phyloP scores from a whole-genome alignment of 2,888 invertebrate species.

The Pterostichus niger region DNA sequence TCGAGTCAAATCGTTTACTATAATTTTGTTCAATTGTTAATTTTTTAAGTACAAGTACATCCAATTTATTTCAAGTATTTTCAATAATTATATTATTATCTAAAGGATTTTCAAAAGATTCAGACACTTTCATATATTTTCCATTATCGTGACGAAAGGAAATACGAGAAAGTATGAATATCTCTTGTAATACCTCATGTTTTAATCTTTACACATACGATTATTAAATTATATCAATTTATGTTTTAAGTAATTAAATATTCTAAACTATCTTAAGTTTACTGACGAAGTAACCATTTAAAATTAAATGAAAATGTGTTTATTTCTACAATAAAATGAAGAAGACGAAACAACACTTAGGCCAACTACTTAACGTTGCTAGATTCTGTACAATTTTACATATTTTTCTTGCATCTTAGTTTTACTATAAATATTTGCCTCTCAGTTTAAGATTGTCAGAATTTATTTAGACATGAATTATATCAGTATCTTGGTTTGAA shows the following conservation, averaged over 20 bases:
- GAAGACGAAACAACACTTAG: slow-evolving; percentile 26
- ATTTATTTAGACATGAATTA: slow-evolving; percentile 17
- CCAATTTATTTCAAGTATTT: background rate
- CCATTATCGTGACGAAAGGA: too few species aligned
- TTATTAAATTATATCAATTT: background rate
- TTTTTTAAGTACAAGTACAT: background rate
- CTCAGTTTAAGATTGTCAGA: slow-evolving; percentile 18
- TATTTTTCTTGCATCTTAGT: background rate
- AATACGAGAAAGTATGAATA: too few species aligned
- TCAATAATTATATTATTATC: background rate
- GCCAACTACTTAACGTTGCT: slow-evolving; percentile 14
- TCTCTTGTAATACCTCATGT: background rate
- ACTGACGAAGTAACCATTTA: background rate
- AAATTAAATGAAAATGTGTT: background rate
- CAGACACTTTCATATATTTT: too few species aligned
- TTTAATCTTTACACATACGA: background rate
- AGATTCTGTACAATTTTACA: slow-evolving; percentile 8
- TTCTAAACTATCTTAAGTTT: too few species aligned
- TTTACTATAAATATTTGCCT: background rate
- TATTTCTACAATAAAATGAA: background rate
- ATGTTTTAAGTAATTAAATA: too few species aligned
- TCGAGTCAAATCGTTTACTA: background rate
- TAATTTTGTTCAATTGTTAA: background rate
- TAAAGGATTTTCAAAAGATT: background rate
- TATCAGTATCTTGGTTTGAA: background rate